Base-by-base conservation (phyloP, 2,113 vertebrate genomes). In the Pantherophis guttatus region DNA sequence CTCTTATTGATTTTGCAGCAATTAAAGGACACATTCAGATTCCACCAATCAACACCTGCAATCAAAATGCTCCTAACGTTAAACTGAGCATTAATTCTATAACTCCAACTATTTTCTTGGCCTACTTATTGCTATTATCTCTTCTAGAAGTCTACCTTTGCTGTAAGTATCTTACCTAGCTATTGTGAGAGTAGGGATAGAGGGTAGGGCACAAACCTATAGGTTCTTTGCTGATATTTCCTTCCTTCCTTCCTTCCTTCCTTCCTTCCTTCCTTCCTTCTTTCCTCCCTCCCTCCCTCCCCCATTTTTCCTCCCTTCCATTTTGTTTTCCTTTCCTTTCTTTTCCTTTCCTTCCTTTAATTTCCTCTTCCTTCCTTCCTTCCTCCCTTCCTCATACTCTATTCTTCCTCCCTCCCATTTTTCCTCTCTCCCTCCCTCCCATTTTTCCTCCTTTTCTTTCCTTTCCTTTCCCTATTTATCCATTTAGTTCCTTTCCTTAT, bases 21-120 rank as follows among this genome's bases (percentile, higher is more conserved):
- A 92, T 70, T 92, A 92, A 92, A 87, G 58, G 53, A 53, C 86
- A 87, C 8, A 65, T 33, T 92, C 86, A 39, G 48, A 62, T 88
- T 19, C 57, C 62, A 59, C 58, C 86, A 87, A 23, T 87, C 81
- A 50, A 91, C 54, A 48, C 81, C 52, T 29, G 58, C 86, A 70
- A 39, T 53, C 87, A 33, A 87, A 87, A 33, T 2, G 52, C 29
- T 88, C 29, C 58, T 81, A 81, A 39, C 70, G 21, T 81, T 81
- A 44, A 44, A 44, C 33, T 81, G 33, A 44, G 33, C 33, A 81
- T 44, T 81, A 81, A 81, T 81, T 81, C 17, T 44, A 81, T 81
- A 44, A 81, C 75, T 81, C 17, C 33, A 81, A 33, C 33, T 81
- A 81, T 81, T 81, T 81, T 44, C 75, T 44, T 81, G 33, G 33